Percentiles rank a stretch among this genome's conserved stretches.
phyloP scores from a whole-genome alignment of 2,888 invertebrate species.

The Cerceris rybyensis region DNA sequence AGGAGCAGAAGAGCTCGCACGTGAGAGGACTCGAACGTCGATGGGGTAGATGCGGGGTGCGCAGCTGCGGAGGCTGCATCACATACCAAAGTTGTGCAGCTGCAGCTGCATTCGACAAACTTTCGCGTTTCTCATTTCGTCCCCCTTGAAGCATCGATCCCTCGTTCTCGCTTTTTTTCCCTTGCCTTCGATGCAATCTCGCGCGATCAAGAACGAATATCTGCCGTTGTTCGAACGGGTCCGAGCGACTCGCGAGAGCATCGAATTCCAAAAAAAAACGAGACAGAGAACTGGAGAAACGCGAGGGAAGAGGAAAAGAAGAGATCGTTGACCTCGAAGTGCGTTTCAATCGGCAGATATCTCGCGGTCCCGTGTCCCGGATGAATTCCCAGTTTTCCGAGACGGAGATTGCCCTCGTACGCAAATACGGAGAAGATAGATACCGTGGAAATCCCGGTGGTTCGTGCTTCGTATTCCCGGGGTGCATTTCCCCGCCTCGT shows the following conservation, averaged over 20 bases:
- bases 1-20: constrained; percentile 48
- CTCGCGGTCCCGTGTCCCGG: constrained; percentile 21
- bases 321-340: constrained; percentile 27
- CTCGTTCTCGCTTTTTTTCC: constrained; percentile 1
- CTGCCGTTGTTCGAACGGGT: background rate
- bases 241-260: background rate
- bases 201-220: constrained; percentile 44
- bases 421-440: constrained; percentile 17
- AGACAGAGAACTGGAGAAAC: background rate
- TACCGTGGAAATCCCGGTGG: constrained; percentile 16
- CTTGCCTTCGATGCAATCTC: constrained; percentile 40
- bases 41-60: constrained; percentile 11
- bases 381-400: constrained; percentile 30
- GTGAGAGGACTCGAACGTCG: constrained; percentile 54
- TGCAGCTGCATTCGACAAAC: constrained; percentile 64
- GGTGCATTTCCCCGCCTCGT: constrained; percentile 1
- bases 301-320: background rate
- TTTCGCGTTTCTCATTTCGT: constrained; percentile 63
- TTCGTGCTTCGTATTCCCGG: background rate
- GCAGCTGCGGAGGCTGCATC: constrained; percentile 46
- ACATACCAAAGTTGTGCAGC: constrained; percentile 36
- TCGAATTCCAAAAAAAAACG: constrained; percentile 13
- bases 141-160: constrained; percentile 38
- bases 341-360: constrained; percentile 6
- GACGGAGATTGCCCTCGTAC: constrained; percentile 9